These are phyloP conservation scores for Terebella lapidaria DNA, from an alignment of 2,888 invertebrate genomes.

Conservation along the genomic window DNA sequence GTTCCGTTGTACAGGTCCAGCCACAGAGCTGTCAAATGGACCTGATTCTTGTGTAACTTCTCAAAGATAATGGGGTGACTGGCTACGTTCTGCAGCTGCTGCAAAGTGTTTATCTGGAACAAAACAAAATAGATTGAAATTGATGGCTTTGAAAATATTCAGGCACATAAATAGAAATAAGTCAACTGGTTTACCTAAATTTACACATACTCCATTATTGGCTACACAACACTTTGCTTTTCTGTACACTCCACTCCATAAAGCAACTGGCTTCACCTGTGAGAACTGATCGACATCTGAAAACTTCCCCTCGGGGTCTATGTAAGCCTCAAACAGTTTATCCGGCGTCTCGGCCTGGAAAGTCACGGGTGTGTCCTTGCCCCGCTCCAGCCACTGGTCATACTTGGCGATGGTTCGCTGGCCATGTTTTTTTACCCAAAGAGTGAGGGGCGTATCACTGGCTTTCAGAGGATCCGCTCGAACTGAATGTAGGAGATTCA, in stretches of 20 bases:
- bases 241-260: too few relatives aligned
- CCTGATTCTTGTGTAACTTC: conserved; percentile 72
- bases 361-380: conserved; percentile 67
- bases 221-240: too few relatives aligned
- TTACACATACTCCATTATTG: too few relatives aligned
- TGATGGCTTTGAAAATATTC: too few relatives aligned
- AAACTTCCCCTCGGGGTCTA: conserved; percentile 87
- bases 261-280: too few relatives aligned
- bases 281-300: conserved; percentile 86
- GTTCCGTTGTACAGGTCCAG: conserved; percentile 96
- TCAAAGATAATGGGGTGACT: conserved; percentile 85
- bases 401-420: conserved; percentile 70
- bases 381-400: conserved; percentile 51
- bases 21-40: conserved; percentile 89
- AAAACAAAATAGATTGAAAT: not conserved
- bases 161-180: too few relatives aligned
- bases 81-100: conserved; percentile 87
- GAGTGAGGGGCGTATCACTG: conserved; percentile 78
- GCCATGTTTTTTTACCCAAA: conserved; percentile 88
- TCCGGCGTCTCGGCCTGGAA: conserved; percentile 80
- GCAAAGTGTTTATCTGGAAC: conserved; percentile 74
- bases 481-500: conserved; percentile 82
- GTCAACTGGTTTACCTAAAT: too few relatives aligned
- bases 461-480: conserved; percentile 70
- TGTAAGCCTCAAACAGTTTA: conserved; percentile 84